Conservation (phyloP, 2,797 vertebrate genomes). For the Enteromius fasciolatus region DNA sequence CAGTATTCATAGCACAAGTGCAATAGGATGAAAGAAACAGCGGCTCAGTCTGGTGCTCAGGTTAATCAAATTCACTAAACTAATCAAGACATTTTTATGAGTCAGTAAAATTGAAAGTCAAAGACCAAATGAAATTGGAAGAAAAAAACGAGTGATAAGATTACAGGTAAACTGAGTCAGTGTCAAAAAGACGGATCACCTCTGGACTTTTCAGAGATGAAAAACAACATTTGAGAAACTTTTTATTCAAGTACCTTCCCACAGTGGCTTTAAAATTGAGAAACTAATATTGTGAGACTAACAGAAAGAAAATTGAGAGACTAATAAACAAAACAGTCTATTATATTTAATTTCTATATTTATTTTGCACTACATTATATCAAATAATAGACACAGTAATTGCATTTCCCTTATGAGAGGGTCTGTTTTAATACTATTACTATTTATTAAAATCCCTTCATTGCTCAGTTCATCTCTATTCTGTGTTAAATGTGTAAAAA, state of each 20-base stretch:
- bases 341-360: background rate
- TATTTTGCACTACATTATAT: background rate
- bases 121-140: constrained; percentile 70
- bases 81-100: constrained; percentile 71
- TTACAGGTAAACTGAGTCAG: constrained; percentile 46
- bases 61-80: constrained; percentile 58
- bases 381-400: background rate
- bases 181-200: constrained; percentile 68
- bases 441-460: background rate
- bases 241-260: constrained; percentile 16
- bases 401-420: background rate
- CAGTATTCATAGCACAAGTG: constrained; percentile 26
- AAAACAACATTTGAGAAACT: constrained; percentile 48
- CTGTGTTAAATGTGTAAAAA: background rate
- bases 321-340: background rate
- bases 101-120: constrained; percentile 67
- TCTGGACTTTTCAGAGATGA: constrained; percentile 63
- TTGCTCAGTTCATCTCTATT: background rate
- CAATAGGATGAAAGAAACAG: constrained; percentile 7
- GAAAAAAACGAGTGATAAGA: constrained; percentile 68
- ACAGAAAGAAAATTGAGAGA: background rate
- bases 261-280: background rate
- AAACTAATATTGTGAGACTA: background rate
- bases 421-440: background rate
- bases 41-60: constrained; percentile 9